Conservation (phyloP, 2,113 vertebrate genomes). For the Pseudonaja textilis region DNA sequence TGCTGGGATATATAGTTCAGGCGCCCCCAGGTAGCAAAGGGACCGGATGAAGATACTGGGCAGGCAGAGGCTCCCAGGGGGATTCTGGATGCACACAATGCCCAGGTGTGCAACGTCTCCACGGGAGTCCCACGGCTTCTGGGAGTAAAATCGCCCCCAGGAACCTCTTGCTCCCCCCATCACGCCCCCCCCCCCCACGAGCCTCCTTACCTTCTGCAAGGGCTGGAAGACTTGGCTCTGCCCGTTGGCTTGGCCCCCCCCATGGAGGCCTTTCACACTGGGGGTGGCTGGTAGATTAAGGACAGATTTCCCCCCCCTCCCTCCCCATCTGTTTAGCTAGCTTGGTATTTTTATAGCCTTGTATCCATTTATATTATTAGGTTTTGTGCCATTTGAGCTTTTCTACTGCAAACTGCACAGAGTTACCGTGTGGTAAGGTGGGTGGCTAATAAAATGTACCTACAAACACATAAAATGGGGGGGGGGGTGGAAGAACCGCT, state of each 20-base stretch:
- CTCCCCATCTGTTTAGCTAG: neutral
- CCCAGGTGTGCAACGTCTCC: neutral
- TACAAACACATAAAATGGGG: too few species aligned
- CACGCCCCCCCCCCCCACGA: too few species aligned
- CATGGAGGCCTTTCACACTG: too few species aligned
- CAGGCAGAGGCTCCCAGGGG: neutral
- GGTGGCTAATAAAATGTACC: too few species aligned
- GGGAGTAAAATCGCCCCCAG: neutral
- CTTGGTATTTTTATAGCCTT: neutral
- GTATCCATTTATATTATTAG: neutral
- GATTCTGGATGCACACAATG: neutral
- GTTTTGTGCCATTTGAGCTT: neutral
- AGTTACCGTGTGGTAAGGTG: too few species aligned
- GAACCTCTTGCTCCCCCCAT: too few species aligned
- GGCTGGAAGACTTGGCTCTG: too few species aligned
- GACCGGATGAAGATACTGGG: neutral
- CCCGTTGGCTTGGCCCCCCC: too few species aligned
- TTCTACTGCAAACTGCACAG: too few species aligned
- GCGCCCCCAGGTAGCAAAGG: neutral
- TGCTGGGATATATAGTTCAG: neutral
- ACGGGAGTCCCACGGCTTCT: neutral
- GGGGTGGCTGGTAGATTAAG: too few species aligned
- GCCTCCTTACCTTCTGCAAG: too few species aligned
- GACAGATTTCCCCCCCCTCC: too few species aligned
- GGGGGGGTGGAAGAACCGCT: neutral